phyloP scores from a whole-genome alignment of 2,888 invertebrate species.

The Calameuta pallipes region DNA sequence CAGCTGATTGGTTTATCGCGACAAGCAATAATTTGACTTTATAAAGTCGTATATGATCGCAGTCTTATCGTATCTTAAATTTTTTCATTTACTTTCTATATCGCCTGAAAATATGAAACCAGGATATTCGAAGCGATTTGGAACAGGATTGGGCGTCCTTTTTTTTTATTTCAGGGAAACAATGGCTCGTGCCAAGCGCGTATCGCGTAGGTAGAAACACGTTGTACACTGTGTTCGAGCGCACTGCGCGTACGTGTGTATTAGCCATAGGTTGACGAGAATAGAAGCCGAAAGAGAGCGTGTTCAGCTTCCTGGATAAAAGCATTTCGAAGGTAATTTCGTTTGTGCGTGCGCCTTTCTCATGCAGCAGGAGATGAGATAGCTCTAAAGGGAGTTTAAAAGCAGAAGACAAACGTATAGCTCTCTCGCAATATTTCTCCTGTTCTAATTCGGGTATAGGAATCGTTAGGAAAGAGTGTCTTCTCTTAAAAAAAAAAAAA shows the following conservation, averaged over 20 bases:
- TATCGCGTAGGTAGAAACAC: background rate
- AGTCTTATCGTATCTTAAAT: background rate
- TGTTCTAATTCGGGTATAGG: background rate
- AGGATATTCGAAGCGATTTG: background rate
- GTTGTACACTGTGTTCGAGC: background rate
- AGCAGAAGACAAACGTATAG: background rate
- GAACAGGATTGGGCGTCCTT: background rate
- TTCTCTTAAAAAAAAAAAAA: background rate
- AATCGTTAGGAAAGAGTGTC: background rate
- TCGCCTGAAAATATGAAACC: background rate
- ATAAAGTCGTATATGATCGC: background rate
- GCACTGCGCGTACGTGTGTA: background rate
- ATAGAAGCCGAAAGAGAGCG: slow-evolving; percentile 3
- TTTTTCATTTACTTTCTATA: background rate
- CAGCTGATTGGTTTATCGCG: background rate
- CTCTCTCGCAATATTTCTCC: background rate
- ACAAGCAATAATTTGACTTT: background rate
- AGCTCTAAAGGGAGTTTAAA: background rate
- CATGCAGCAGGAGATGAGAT: background rate
- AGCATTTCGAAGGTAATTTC: background rate
- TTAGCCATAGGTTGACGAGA: background rate
- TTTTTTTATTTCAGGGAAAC: background rate
- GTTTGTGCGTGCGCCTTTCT: background rate
- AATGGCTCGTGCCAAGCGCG: background rate
- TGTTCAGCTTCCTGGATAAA: slow-evolving; percentile 1